Evolutionary conservation across 2,113 vertebrate species (phyloP).

Genomic region (Nycticebus coucang): DNA sequence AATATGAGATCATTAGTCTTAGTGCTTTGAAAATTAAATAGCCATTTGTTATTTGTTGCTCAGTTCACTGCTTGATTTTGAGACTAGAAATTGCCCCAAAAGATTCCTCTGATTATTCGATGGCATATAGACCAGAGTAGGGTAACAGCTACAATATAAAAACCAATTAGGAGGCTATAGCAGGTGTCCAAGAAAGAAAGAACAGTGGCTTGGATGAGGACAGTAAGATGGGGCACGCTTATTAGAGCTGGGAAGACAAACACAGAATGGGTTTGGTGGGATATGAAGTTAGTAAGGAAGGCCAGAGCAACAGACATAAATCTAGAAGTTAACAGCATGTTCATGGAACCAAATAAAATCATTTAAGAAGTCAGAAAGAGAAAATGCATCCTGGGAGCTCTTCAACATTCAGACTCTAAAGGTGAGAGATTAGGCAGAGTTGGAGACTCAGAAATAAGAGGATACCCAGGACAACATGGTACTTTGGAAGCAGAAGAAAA

Average conservation of each 20-base stretch:
- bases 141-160: background rate
- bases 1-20: background rate
- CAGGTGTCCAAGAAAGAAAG: background rate
- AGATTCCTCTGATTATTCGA: background rate
- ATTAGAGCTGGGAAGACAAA: background rate
- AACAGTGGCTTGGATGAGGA: background rate
- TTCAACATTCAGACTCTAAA: background rate
- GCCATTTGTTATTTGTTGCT: background rate
- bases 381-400: background rate
- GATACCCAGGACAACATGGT: background rate
- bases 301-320: background rate
- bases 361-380: background rate
- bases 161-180: background rate
- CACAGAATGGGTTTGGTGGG: background rate
- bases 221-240: background rate
- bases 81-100: background rate
- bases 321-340: background rate
- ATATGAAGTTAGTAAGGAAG: background rate
- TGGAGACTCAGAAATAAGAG: background rate
- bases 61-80: background rate
- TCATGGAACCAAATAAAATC: background rate
- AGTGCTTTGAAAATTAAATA: conserved; percentile 3
- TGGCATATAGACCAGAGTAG: background rate
- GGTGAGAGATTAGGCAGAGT: background rate
- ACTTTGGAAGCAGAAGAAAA: background rate